phyloP scores from a whole-genome alignment of 2,888 invertebrate genomes.

The Melanophora roralis region DNA sequence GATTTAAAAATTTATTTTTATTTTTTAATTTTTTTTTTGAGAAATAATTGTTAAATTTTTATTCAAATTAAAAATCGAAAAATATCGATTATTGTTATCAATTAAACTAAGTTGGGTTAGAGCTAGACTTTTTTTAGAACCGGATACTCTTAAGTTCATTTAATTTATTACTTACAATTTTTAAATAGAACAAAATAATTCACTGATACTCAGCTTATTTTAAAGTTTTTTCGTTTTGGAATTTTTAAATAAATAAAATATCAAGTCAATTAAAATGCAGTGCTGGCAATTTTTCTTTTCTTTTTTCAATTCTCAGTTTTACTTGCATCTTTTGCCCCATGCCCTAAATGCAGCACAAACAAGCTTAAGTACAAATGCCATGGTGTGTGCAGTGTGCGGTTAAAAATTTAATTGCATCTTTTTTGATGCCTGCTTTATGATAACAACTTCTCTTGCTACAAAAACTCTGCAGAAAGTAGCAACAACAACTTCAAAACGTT shows the following conservation, averaged over 20 bases:
- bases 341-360: background rate
- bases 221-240: background rate
- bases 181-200: background rate
- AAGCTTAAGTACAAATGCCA: constrained; percentile 19
- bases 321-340: constrained; percentile 22
- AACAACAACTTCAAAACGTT: background rate
- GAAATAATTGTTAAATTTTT: too few species aligned
- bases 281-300: constrained; percentile 40
- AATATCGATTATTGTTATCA: too few species aligned
- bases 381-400: constrained; percentile 57
- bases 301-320: constrained; percentile 5
- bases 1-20: too few species aligned
- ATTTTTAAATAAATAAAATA: constrained; percentile 35
- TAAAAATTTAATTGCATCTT: constrained; percentile 60
- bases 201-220: too few species aligned
- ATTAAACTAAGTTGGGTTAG: background rate
- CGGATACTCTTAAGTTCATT: background rate
- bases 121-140: background rate
- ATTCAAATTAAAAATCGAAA: too few species aligned
- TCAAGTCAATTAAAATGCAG: constrained; percentile 59
- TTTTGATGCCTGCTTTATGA: constrained; percentile 56
- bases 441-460: constrained; percentile 34
- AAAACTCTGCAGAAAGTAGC: background rate
- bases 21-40: too few species aligned
- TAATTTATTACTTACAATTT: background rate